Evolutionary conservation across 2,113 vertebrate genomes (phyloP).

Genomic region (Pelecanus crispus): DNA sequence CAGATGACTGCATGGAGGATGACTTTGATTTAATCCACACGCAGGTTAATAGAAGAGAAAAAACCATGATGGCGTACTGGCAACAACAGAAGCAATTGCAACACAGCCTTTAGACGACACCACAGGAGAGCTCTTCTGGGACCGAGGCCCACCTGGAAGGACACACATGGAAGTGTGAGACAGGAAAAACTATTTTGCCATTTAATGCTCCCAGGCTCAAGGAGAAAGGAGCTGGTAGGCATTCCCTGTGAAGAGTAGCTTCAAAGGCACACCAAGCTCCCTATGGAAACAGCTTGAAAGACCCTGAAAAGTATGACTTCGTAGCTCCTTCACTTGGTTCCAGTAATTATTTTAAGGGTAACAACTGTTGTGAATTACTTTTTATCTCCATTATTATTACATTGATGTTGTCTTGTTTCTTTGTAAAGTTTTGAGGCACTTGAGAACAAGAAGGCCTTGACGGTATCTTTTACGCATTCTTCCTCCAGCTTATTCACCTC

Average conservation of each 20-base stretch:
- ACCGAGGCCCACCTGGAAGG: neutral
- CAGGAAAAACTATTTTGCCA: neutral
- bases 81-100: neutral
- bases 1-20: neutral
- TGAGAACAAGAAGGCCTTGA: neutral
- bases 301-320: neutral
- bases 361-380: neutral
- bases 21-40: neutral
- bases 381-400: neutral
- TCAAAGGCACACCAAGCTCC: neutral
- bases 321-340: neutral
- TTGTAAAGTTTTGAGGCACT: neutral
- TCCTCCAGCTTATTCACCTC: neutral
- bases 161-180: neutral
- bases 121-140: neutral
- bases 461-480: neutral
- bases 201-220: neutral
- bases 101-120: neutral
- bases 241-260: neutral
- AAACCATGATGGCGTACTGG: accelerated
- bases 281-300: neutral
- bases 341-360: neutral
- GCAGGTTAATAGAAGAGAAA: neutral
- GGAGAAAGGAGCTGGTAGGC: neutral
- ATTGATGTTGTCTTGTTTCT: neutral